A percentile compares a stretch with the other conserved stretches of the same genome.
Evolutionary conservation across 2,888 invertebrate species (phyloP).

Genomic region (Folsomia manolachei): DNA sequence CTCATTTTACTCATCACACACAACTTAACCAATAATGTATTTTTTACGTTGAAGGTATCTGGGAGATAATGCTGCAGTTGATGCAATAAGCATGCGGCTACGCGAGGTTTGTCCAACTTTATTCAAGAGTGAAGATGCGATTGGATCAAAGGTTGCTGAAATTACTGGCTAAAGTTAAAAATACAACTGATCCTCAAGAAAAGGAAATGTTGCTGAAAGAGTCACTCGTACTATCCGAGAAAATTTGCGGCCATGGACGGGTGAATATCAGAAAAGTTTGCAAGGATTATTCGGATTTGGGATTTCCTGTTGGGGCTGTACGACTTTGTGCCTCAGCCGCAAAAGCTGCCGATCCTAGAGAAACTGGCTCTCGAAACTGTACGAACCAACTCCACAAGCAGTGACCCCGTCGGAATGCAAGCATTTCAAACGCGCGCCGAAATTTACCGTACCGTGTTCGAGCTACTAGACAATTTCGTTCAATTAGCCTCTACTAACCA

Average conservation of each 20-base stretch:
- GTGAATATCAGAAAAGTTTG: constrained; percentile 47
- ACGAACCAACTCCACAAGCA: constrained; percentile 24
- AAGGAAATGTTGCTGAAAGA: constrained; percentile 46
- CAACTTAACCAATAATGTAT: too few relatives aligned
- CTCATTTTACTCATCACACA: not conserved
- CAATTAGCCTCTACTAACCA: constrained; percentile 34
- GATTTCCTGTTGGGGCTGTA: constrained; percentile 48
- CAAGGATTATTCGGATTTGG: constrained; percentile 48
- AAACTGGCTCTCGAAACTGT: constrained; percentile 41
- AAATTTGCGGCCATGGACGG: constrained; percentile 48
- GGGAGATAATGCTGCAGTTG: constrained; percentile 91
- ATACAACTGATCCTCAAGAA: constrained; percentile 36
- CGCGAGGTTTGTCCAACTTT: constrained; percentile 89
- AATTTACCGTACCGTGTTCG: constrained; percentile 47
- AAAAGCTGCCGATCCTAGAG: constrained; percentile 46
- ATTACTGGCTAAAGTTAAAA: constrained; percentile 46
- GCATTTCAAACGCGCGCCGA: constrained; percentile 46
- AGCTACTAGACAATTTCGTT: constrained; percentile 44
- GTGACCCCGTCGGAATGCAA: constrained; percentile 40
- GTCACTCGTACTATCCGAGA: constrained; percentile 45
- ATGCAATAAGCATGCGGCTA: constrained; percentile 81
- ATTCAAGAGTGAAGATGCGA: constrained; percentile 92
- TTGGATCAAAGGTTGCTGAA: constrained; percentile 78
- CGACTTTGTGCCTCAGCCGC: constrained; percentile 45
- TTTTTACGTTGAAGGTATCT: constrained; percentile 65